A percentile compares a stretch with the other conserved stretches of the same genome.
These are phyloP conservation scores for Microctenopoma lineatum DNA, from an alignment of 2,797 vertebrate species.

Conservation along the genomic window DNA sequence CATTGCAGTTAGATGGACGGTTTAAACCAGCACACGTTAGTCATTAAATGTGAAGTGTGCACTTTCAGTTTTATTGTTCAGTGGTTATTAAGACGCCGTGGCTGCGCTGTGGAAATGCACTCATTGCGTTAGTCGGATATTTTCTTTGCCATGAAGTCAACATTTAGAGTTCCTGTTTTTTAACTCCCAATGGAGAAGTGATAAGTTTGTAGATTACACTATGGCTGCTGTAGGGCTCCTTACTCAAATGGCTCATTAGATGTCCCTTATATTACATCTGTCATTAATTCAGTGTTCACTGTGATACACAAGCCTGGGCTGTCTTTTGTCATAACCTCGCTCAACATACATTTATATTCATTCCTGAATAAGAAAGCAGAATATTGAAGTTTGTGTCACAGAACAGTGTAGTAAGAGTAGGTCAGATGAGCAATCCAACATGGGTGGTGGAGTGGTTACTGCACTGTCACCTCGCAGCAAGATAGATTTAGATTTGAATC, in stretches of 20 bases:
- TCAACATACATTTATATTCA: too few relatives aligned
- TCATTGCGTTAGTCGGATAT: slow-evolving; percentile 22
- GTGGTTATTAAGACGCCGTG: background rate
- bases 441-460: too few relatives aligned
- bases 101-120: background rate
- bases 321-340: background rate
- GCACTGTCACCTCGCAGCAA: too few relatives aligned
- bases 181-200: background rate
- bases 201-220: background rate
- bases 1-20: too few relatives aligned
- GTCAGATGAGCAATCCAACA: too few relatives aligned
- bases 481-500: too few relatives aligned
- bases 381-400: too few relatives aligned
- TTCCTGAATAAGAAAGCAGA: too few relatives aligned
- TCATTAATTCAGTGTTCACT: background rate
- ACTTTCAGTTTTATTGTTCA: slow-evolving; percentile 7
- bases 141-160: background rate
- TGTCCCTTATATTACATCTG: background rate
- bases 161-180: slow-evolving; percentile 37
- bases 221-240: background rate
- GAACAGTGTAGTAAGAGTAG: too few relatives aligned
- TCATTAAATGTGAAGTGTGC: background rate
- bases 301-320: background rate
- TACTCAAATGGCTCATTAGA: background rate
- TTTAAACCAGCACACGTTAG: too few relatives aligned